These are phyloP conservation scores for Lepus europaeus DNA, from an alignment of 2,113 vertebrate genomes.

Conservation along the genomic window DNA sequence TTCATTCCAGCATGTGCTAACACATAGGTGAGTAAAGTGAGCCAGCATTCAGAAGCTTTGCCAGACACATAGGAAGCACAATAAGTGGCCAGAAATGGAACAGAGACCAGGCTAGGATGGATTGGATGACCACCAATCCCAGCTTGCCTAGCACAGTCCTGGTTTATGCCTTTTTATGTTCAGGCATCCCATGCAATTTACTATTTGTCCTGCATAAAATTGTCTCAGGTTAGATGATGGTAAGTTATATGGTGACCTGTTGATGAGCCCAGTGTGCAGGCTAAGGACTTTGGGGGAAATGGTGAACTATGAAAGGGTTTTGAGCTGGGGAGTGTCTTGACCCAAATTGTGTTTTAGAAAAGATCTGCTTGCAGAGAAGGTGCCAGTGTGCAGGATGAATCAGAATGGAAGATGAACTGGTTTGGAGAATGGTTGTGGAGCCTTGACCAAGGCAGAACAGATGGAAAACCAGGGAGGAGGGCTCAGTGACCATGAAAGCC, in stretches of 20 bases:
- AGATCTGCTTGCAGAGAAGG: not conserved
- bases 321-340: not conserved
- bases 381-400: rapidly evolving
- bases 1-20: not conserved
- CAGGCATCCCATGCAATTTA: not conserved
- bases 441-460: not conserved
- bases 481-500: not conserved
- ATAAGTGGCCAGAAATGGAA: not conserved
- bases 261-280: not conserved
- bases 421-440: not conserved
- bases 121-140: not conserved
- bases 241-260: not conserved
- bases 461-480: not conserved
- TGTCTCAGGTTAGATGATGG: not conserved
- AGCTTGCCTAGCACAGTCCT: not conserved
- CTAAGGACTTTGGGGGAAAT: not conserved
- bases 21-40: not conserved
- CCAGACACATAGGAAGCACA: not conserved
- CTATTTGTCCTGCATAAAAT: not conserved
- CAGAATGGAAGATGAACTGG: not conserved
- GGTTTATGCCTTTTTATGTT: not conserved
- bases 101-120: not conserved
- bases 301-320: not conserved
- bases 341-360: not conserved
- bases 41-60: not conserved